A percentile compares a stretch with the other conserved stretches of the same genome.
These are phyloP conservation scores for Oscheius onirici DNA, from an alignment of 2,888 invertebrate species.

Conservation along the genomic window DNA sequence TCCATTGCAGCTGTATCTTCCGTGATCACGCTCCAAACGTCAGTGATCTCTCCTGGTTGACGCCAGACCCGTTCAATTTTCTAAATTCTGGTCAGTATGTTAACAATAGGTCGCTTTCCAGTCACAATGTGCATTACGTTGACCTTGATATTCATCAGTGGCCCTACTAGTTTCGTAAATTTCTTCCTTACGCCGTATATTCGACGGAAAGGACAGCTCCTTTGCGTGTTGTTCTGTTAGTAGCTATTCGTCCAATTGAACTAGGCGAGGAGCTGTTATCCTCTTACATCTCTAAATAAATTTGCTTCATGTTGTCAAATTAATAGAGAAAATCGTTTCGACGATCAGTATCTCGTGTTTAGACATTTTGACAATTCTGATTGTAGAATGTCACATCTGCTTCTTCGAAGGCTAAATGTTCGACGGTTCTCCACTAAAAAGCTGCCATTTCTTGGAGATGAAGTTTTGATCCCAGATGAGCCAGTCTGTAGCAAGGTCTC, in stretches of 20 bases:
- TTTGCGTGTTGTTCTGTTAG: conserved; percentile 26
- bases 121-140: conserved; percentile 75
- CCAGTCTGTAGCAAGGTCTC: conserved; percentile 8
- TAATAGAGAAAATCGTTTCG: no score
- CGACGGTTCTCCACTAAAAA: conserved; percentile 7
- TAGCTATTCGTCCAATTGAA: conserved; percentile 16
- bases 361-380: no score
- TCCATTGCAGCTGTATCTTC: conserved; percentile 73
- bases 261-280: conserved; percentile 31
- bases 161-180: conserved; percentile 24
- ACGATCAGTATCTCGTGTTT: no score
- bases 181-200: conserved; percentile 33
- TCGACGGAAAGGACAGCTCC: background rate
- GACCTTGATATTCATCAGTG: conserved; percentile 71
- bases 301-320: no score
- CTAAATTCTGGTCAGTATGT: conserved; percentile 75
- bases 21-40: conserved; percentile 72
- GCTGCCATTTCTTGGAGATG: conserved; percentile 33
- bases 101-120: conserved; percentile 73
- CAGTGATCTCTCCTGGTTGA: conserved; percentile 73
- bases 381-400: no score
- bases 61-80: conserved; percentile 72
- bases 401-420: no score
- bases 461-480: conserved; percentile 25
- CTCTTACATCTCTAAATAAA: conserved; percentile 33